Percentiles rank a stretch among this genome's conserved stretches.
phyloP scores from a whole-genome alignment of 1,140 invertebrate species.

The Magallana gigas region DNA sequence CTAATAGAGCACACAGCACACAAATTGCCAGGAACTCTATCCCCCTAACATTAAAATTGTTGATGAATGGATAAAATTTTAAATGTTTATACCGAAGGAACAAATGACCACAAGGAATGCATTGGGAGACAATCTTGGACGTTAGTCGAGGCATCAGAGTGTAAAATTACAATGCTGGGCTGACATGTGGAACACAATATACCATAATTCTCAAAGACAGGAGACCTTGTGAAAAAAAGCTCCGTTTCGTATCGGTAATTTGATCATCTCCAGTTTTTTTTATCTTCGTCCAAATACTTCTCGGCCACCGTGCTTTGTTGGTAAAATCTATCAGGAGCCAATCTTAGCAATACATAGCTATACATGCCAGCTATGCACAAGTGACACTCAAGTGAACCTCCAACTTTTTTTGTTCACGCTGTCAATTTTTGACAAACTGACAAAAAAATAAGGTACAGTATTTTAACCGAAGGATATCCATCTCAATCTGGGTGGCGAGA shows the following conservation, averaged over 20 bases:
- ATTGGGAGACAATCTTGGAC: not conserved
- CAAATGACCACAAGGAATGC: slow-evolving; percentile 23
- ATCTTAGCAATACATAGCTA: not conserved
- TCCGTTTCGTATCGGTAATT: slow-evolving; percentile 20
- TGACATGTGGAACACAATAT: slow-evolving; percentile 15
- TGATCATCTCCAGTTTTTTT: not conserved
- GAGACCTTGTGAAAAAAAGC: slow-evolving; percentile 21
- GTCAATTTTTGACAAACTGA: slow-evolving; percentile 21
- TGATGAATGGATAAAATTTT: slow-evolving; percentile 30
- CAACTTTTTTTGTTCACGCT: slow-evolving; percentile 1
- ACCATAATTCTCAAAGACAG: slow-evolving; percentile 15
- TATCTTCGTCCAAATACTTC: not conserved
- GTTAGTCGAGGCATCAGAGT: not conserved
- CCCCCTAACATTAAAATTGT: slow-evolving; percentile 27
- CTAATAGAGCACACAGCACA: slow-evolving; percentile 2
- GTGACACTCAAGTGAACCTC: slow-evolving; percentile 25
- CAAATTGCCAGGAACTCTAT: slow-evolving; percentile 20
- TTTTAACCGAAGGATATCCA: not conserved
- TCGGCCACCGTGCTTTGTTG: slow-evolving; percentile 16
- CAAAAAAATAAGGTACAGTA: slow-evolving; percentile 8
- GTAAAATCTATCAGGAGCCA: slow-evolving; percentile 5
- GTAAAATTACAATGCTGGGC: slow-evolving; percentile 18
- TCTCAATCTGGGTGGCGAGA: slow-evolving; percentile 15
- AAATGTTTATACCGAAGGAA: slow-evolving; percentile 18
- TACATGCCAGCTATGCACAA: slow-evolving; percentile 15